Percentiles rank a stretch among this genome's conserved stretches.
phyloP scores from a whole-genome alignment of 2,888 invertebrate genomes.

The Cloeon dipterum region DNA sequence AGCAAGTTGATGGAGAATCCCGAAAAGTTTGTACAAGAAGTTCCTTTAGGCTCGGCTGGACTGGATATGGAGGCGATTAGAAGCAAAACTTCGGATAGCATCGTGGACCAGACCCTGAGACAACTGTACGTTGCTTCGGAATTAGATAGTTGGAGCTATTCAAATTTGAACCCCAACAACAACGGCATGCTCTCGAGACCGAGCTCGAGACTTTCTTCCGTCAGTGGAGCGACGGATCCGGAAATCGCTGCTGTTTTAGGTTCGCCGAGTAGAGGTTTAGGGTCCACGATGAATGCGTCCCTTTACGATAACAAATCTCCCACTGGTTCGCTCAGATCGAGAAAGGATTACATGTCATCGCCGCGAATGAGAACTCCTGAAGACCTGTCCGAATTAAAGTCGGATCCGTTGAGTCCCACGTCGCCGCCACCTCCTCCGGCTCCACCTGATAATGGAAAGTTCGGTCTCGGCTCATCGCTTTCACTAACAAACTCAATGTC shows the following conservation, averaged over 20 bases:
- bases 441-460: slow-evolving; percentile 6
- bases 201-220: slow-evolving; percentile 36
- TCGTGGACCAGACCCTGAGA: slow-evolving; percentile 43
- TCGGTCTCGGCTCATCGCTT: slow-evolving; percentile 5
- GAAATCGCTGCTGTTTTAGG: slow-evolving; percentile 22
- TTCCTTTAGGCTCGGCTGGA: slow-evolving; percentile 1
- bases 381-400: not conserved
- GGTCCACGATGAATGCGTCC: no score
- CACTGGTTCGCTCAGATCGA: not conserved
- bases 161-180: no score
- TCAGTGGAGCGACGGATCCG: slow-evolving; percentile 36
- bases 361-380: slow-evolving; percentile 9
- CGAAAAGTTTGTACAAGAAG: slow-evolving; percentile 18
- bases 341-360: slow-evolving; percentile 10
- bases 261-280: slow-evolving; percentile 2
- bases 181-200: slow-evolving; percentile 24
- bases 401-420: not conserved
- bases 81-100: slow-evolving; percentile 11
- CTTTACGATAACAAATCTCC: not conserved
- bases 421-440: slow-evolving; percentile 6
- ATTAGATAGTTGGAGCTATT: slow-evolving; percentile 42
- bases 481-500: slow-evolving; percentile 6
- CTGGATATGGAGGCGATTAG: not conserved
- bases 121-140: slow-evolving; percentile 38
- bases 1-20: slow-evolving; percentile 43